A percentile compares a stretch with the other conserved stretches of the same genome.
Conservation (phyloP, 92 coral and sea anemone species). For the Galaxea fascicularis region DNA sequence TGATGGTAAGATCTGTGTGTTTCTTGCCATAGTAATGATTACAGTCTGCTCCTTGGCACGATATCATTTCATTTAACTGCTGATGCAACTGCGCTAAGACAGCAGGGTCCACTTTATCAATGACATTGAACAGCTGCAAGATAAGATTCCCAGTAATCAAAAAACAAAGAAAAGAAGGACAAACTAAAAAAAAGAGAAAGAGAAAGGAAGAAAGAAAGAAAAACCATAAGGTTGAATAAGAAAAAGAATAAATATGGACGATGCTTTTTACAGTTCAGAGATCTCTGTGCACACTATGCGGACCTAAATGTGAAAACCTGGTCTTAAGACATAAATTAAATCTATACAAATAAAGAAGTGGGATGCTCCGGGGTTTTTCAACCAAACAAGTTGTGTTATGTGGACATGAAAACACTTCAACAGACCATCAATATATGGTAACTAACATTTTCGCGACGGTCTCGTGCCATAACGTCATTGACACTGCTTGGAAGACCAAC, state of each 20-base stretch:
- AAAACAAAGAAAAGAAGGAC: neutral
- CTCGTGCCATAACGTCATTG: too few species aligned
- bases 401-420: too few species aligned
- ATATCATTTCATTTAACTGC: constrained; percentile 65
- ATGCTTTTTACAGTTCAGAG: neutral
- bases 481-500: too few species aligned
- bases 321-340: too few species aligned
- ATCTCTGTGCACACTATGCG: neutral
- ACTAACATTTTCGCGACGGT: too few species aligned
- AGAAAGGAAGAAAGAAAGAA: neutral
- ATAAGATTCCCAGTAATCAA: neutral
- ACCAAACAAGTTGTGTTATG: too few species aligned
- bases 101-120: constrained; percentile 69
- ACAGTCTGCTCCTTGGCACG: constrained; percentile 85
- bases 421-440: too few species aligned
- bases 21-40: constrained; percentile 78
- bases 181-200: too few species aligned
- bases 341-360: too few species aligned
- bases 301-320: neutral
- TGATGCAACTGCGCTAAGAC: constrained; percentile 78
- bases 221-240: too few species aligned
- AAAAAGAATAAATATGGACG: too few species aligned
- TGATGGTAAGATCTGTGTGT: neutral
- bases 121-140: constrained; percentile 79
- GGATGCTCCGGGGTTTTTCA: neutral